These are phyloP conservation scores for Zalophus californianus DNA, from an alignment of 2,797 vertebrate genomes.

Conservation along the genomic window DNA sequence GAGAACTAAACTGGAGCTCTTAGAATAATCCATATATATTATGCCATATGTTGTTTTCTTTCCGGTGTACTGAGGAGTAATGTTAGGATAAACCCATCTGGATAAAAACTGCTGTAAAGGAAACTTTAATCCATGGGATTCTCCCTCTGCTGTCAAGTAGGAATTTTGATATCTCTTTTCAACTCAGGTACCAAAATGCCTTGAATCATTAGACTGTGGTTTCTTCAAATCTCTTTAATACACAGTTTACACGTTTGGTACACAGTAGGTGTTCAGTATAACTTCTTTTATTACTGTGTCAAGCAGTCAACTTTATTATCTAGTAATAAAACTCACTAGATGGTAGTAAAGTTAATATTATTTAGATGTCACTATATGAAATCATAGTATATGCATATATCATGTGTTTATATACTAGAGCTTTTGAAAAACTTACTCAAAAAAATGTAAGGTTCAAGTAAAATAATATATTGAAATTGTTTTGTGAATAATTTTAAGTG, in stretches of 20 bases:
- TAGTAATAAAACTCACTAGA: not conserved
- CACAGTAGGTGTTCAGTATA: not conserved
- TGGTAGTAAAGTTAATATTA: not conserved
- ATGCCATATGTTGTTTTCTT: conserved; percentile 32
- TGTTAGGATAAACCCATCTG: conserved; percentile 36
- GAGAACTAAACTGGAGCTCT: not conserved
- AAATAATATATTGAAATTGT: not conserved
- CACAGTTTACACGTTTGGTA: not conserved
- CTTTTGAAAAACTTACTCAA: not conserved
- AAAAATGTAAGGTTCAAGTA: not conserved
- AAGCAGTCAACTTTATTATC: not conserved
- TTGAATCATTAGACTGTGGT: not conserved
- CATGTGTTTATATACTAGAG: not conserved
- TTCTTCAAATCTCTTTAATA: not conserved
- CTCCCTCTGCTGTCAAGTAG: not conserved
- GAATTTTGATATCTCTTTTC: not conserved
- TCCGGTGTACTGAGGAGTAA: not conserved
- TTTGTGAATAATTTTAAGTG: not conserved
- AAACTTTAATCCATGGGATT: not conserved
- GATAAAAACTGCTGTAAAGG: conserved; percentile 27
- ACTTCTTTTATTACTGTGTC: not conserved
- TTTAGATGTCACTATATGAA: not conserved
- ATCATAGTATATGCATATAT: not conserved
- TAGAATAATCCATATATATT: not conserved
- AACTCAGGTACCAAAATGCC: not conserved